Evolutionary conservation across 2,888 invertebrate species (phyloP), one percentile per base, ranked within the genome.

Genomic region (Drosophila sordidula): DNA sequence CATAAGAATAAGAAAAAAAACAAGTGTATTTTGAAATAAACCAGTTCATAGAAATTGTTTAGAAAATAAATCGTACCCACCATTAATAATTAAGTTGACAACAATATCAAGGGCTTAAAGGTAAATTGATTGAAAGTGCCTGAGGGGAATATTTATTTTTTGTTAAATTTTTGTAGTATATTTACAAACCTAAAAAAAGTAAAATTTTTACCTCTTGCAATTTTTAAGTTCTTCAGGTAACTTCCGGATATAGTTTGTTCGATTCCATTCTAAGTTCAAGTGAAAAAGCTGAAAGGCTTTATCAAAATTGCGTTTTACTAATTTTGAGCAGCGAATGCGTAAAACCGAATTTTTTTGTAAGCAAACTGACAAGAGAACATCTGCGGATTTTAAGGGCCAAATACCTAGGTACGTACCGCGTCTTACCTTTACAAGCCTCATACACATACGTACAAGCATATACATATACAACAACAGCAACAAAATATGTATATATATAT

Each of bases 141-240:
- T 18, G 14, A 14, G 22, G 18, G 2, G 25, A 22, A 14, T 5
- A 11, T 11, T 14, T 9, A 9, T 14, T 22, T 14, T 22, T 29
- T 38, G 16, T 42, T 25, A n/a, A 42, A 42, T 42, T 42, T 34
- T 34, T 42, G 16, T 34, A 22, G 26, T 26, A 9, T 39, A 22
- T 49, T 6, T 22, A 9, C 54, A 12, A 36, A 36, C 25, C 45
- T 3, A 47, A 49, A 41, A 14, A 29, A 38, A 46, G 12, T 11
- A 36, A 38, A 46, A 38, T 18, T 34, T 51, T 8, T 50, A 52
- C n/a, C 29, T 16, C 54, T 12, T 29, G 26, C 26, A 18, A 29
- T 44, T 44, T 34, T 6, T 8, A 36, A 18, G n/a, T 18, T 36
- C 18, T 59, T 44, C 36, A 22, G 58, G 25, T 34, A 54, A n/a